Evolutionary conservation across 2,797 vertebrate species (phyloP), one percentile per base, ranked within the genome.

Genomic region (Pseudopleuronectes americanus): DNA sequence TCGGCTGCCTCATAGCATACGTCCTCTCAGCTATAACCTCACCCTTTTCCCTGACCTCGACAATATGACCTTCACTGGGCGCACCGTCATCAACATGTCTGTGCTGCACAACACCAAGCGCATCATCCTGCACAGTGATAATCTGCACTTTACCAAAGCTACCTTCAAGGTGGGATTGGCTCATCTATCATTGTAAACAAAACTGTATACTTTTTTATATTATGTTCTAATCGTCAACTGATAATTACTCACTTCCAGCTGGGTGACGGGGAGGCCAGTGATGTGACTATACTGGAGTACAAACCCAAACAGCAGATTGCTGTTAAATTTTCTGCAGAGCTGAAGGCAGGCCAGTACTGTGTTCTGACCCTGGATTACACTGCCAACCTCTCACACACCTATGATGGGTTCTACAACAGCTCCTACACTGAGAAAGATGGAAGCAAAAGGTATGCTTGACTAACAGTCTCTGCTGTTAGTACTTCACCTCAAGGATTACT

Each of bases 321-420:
- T 48, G 14, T 99, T 31, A 87, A 94, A 75, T 91, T 95, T 63
- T 76, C 94, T 0, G 92, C 96, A 47, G 83, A 92, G 8, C 92
- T 98, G 22, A 87, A 94, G 83, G 88, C 84, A 71, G 96, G 95
- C 45, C 92, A 93, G 62, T 81, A 74, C 62, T 98, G 95, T 36
- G 91, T 94, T 60, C 65, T 99, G 71, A 92, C 87, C 58, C 85
- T 99, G 65, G 87, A 94, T 6, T 99, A 95, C 90, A 92, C 80
- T 0, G 94, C 96, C 51, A 92, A 92, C 68, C 91, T 99, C 36
- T 98, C 97, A 45, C 93, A 92, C 74, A 94, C 91, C 38, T 99
- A 96, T 56, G 94, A 93, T 36, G 98, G 97, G 21, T 97, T 99
- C 92, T 99, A 99, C 89, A 96, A 94, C 87, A 93, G 96, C 88